Evolutionary conservation across 2,113 vertebrate genomes (phyloP).

Genomic region (Globicephala melas): DNA sequence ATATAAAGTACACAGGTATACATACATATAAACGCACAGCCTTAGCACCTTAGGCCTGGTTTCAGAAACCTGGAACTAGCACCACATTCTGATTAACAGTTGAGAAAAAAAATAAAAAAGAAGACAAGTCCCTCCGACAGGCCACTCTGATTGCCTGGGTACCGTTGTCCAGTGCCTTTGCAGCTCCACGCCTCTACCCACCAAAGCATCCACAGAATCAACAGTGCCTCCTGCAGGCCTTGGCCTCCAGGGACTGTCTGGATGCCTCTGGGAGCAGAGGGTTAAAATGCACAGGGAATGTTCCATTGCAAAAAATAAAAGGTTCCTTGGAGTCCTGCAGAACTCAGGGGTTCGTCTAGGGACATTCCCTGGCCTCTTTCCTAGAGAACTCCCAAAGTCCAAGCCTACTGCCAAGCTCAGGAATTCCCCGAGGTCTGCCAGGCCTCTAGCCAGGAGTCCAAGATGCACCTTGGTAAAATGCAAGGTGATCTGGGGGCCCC

Average conservation of each 20-base stretch:
- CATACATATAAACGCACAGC: not conserved
- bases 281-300: fast-evolving
- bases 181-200: fast-evolving
- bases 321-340: not conserved
- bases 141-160: not conserved
- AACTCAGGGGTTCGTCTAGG: not conserved
- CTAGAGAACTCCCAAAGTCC: not conserved
- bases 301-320: not conserved
- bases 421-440: not conserved
- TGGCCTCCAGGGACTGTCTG: not conserved
- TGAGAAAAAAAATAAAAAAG: not conserved
- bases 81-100: not conserved
- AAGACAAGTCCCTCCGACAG: not conserved
- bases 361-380: not conserved
- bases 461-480: fast-evolving
- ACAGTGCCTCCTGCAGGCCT: not conserved
- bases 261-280: not conserved
- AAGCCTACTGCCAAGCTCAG: not conserved
- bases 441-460: not conserved
- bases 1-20: not conserved
- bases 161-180: not conserved
- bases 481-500: not conserved
- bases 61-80: not conserved
- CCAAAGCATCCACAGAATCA: not conserved
- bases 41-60: not conserved